Percentiles rank a stretch among this genome's conserved stretches.
Evolutionary conservation across 2,888 invertebrate genomes (phyloP).

Genomic region (Hipparchia semele): DNA sequence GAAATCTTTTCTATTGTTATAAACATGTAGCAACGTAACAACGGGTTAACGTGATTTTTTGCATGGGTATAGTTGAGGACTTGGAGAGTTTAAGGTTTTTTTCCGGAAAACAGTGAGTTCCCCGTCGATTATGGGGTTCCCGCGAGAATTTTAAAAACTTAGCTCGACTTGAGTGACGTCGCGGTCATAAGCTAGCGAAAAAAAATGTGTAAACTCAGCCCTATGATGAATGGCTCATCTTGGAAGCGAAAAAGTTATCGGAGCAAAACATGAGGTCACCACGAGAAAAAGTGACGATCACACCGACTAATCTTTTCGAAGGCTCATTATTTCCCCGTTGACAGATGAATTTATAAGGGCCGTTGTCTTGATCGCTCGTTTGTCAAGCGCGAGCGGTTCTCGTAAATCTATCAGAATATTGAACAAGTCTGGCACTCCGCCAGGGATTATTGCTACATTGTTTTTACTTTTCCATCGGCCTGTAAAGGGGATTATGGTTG

Average conservation of each 20-base stretch:
- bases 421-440: conserved; percentile 37
- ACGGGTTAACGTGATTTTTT: too few relatives aligned
- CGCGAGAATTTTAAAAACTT: too few relatives aligned
- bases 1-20: too few relatives aligned
- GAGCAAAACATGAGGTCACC: conserved; percentile 27
- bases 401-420: conserved; percentile 47
- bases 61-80: too few relatives aligned
- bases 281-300: conserved; percentile 29
- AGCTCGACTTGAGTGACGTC: too few relatives aligned
- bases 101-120: too few relatives aligned
- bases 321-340: conserved; percentile 61
- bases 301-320: conserved; percentile 38
- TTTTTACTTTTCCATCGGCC: conserved; percentile 27
- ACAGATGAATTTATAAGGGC: conserved; percentile 64
- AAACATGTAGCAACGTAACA: too few relatives aligned
- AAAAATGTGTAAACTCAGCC: not conserved
- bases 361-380: conserved; percentile 40
- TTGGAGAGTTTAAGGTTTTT: too few relatives aligned
- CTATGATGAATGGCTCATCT: conserved; percentile 5
- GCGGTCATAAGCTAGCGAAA: too few relatives aligned
- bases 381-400: conserved; percentile 40
- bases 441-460: conserved; percentile 30
- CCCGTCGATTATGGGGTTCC: too few relatives aligned
- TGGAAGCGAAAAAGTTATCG: conserved; percentile 23
- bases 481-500: conserved; percentile 15